Evolutionary conservation across 1,140 invertebrate species (phyloP), one percentile per base, ranked within the genome.

Genomic region (Solen grandis): DNA sequence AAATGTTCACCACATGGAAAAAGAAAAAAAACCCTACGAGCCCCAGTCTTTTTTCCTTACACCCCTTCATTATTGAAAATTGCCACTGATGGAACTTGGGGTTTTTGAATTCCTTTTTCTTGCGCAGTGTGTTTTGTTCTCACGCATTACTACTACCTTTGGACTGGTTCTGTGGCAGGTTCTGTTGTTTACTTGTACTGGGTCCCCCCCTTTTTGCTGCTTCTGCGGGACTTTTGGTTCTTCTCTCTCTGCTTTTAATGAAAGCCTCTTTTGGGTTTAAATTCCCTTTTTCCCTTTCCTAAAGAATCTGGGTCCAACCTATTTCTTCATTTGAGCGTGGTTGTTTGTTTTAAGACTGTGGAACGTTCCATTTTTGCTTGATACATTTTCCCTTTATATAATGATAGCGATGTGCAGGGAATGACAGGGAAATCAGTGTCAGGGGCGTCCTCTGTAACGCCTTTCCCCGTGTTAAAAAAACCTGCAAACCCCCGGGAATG

Each of bases 11-110:
- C 19, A 76, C 38, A 66, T 76, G 74, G 8, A 76, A n/a, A 33
- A 76, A 76, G 50, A 50, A 63, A 66, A 60, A 76, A 25, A 66
- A 54, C 27, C 74, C 74, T 22, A 29, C 74, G 27, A 52, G n/a
- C 35, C 74, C 74, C 74, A 60, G 66, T 19, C 66, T 63, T 33
- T 66, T 76, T 57, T 76, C 66, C 14, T 63, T 63, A 52, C 74
- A 76, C 33, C 74, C 74, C 27, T 38, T 63, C 74, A 76, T 76
- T 65, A n/a, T 76, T 38, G 57, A 66, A 76, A 52, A 76, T 66
- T 36, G 65, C 66, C 50, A 76, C 46, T 19, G 74, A 27, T 22
- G 74, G 74, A 14, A 52, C 25, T 66, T 76, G 33, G 36, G 66
- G 57, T 70, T 70, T 57, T n/a, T n/a, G n/a, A n/a, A n/a, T n/a